phyloP scores from a whole-genome alignment of 2,888 invertebrate genomes.

The Allophyes oxyacanthae region DNA sequence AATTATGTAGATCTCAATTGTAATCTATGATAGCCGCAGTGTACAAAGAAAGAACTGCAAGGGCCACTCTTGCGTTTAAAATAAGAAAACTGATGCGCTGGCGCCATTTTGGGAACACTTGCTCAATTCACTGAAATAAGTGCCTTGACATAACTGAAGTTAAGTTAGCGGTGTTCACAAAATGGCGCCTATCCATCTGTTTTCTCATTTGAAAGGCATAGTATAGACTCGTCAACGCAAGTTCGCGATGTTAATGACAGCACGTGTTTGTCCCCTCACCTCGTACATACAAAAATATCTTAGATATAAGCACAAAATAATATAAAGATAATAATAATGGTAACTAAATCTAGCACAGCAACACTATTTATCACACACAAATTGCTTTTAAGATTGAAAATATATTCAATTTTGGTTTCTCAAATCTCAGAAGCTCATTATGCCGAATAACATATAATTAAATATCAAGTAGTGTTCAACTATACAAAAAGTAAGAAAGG shows the following conservation, averaged over 20 bases:
- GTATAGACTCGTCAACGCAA: background rate
- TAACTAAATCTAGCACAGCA: constrained; percentile 59
- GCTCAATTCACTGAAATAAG: too few species aligned
- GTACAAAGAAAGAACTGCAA: too few species aligned
- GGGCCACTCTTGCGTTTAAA: too few species aligned
- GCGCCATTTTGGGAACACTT: too few species aligned
- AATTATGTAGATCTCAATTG: background rate
- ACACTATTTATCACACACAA: constrained; percentile 32
- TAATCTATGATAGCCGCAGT: too few species aligned
- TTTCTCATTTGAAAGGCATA: background rate
- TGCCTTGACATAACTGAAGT: too few species aligned
- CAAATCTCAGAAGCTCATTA: constrained; percentile 13
- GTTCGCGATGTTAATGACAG: constrained; percentile 20
- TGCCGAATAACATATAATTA: constrained; percentile 33
- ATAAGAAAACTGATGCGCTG: too few species aligned
- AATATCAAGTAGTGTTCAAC: constrained; percentile 33
- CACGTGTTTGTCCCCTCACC: constrained; percentile 5
- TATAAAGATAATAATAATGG: constrained; percentile 55
- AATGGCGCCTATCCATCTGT: too few species aligned
- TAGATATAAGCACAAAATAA: constrained; percentile 40
- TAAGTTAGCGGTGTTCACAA: too few species aligned
- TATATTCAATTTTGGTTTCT: background rate
- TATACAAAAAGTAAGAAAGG: constrained; percentile 50
- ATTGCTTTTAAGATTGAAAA: constrained; percentile 6
- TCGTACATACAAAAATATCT: constrained; percentile 33